phyloP scores from a whole-genome alignment of 2,113 vertebrate species.

The Coryphaenoides rupestris region DNA sequence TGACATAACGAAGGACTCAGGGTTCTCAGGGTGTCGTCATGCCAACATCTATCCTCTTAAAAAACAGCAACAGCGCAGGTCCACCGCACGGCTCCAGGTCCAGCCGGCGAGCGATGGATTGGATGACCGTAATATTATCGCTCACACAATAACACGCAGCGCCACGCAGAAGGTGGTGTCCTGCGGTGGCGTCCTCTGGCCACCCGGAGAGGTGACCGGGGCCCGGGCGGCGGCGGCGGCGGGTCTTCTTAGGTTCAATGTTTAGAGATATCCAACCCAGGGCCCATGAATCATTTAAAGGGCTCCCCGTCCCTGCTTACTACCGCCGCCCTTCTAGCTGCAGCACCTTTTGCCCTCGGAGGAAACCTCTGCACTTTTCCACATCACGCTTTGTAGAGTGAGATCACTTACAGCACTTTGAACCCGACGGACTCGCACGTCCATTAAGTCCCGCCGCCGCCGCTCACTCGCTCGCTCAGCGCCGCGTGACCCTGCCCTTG shows the following conservation, averaged over 20 bases:
- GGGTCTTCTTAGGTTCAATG: constrained; percentile 53
- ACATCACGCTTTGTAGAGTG: constrained; percentile 46
- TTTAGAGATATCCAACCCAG: constrained; percentile 56
- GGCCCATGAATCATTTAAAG: constrained; percentile 65
- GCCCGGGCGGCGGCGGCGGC: constrained; percentile 36
- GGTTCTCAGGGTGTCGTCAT: not conserved
- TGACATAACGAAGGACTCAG: not conserved
- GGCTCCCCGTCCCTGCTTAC: constrained; percentile 44
- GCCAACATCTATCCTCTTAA: not conserved
- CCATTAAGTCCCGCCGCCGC: no score
- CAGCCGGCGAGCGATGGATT: not conserved
- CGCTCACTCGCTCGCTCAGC: no score
- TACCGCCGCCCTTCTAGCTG: constrained; percentile 54
- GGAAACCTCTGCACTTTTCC: constrained; percentile 56
- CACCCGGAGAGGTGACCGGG: constrained; percentile 16
- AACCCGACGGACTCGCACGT: no score
- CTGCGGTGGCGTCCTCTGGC: constrained; percentile 20
- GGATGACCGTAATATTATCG: not conserved
- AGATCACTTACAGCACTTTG: constrained; percentile 37
- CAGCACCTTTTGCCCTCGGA: constrained; percentile 57
- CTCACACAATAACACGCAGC: constrained; percentile 15
- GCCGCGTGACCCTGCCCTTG: no score
- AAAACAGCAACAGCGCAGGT: not conserved
- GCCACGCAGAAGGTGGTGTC: not conserved
- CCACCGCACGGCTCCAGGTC: not conserved